phyloP scores from a whole-genome alignment of 2,888 invertebrate species.

The Osmoderma eremita region DNA sequence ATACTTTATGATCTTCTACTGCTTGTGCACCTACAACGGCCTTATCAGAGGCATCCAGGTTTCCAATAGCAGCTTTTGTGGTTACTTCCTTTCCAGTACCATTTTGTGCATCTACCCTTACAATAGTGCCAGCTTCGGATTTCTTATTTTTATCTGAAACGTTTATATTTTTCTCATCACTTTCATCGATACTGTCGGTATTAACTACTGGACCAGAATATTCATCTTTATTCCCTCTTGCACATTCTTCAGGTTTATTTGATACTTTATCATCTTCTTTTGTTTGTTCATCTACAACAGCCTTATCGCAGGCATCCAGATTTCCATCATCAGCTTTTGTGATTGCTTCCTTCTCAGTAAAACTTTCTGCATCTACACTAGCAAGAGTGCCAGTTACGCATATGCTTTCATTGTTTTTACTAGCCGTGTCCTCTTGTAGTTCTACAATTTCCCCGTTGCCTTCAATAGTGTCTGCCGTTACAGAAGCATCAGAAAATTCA shows the following conservation, averaged over 20 bases:
- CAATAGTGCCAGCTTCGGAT: too few relatives aligned
- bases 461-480: background rate
- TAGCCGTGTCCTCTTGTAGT: background rate
- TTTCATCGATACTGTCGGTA: background rate
- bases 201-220: slow-evolving; percentile 23
- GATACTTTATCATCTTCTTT: background rate
- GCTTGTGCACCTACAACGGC: too few relatives aligned
- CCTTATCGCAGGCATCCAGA: background rate
- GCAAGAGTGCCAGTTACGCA: background rate
- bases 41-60: too few relatives aligned
- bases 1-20: too few relatives aligned
- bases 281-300: background rate
- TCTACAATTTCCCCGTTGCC: background rate
- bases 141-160: slow-evolving; percentile 9
- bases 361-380: background rate
- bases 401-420: background rate
- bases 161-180: background rate
- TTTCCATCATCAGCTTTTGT: background rate
- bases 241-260: background rate
- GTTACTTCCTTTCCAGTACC: too few relatives aligned
- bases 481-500: slow-evolving; percentile 9
- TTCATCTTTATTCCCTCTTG: slow-evolving; percentile 2
- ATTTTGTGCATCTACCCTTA: too few relatives aligned
- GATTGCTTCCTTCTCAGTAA: background rate
- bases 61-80: too few relatives aligned